phyloP scores from a whole-genome alignment of 1,140 invertebrate species.

The Leptoteleia sp. region DNA sequence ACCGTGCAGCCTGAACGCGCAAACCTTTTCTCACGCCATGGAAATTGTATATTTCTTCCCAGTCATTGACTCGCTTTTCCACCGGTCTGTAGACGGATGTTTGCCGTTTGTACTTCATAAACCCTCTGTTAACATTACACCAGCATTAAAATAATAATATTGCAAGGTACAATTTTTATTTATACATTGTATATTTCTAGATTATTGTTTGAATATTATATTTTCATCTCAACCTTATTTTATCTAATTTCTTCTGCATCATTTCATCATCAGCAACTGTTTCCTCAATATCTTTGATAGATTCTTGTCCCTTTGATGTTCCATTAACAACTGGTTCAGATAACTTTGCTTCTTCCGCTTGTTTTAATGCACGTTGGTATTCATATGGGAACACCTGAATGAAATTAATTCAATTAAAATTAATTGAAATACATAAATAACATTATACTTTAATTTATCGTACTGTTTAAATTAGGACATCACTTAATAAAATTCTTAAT shows the following conservation, averaged over 20 bases:
- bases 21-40: conserved; percentile 92
- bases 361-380: conserved; percentile 94
- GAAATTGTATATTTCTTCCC: conserved; percentile 98
- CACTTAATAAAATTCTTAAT: too few relatives aligned
- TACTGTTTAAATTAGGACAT: too few relatives aligned
- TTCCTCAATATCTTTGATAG: conserved; percentile 93
- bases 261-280: conserved; percentile 87
- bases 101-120: conserved; percentile 6
- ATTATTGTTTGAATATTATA: too few relatives aligned
- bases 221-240: conserved; percentile 85
- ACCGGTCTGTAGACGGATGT: conserved; percentile 91
- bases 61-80: conserved; percentile 93
- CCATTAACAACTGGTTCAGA: conserved; percentile 73
- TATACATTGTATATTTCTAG: too few relatives aligned
- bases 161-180: too few relatives aligned
- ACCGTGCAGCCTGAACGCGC: conserved; percentile 95
- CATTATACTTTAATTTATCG: too few relatives aligned
- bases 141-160: too few relatives aligned
- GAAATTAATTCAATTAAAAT: too few relatives aligned
- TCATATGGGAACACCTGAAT: conserved; percentile 94
- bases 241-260: conserved; percentile 93
- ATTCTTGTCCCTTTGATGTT: conserved; percentile 76
- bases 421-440: too few relatives aligned
- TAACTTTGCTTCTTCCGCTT: conserved; percentile 84
- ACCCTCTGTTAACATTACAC: too few relatives aligned